A percentile compares a stretch with the other conserved stretches of the same genome.
phyloP scores from a whole-genome alignment of 1,140 invertebrate species.

The Habropoda laboriosa region DNA sequence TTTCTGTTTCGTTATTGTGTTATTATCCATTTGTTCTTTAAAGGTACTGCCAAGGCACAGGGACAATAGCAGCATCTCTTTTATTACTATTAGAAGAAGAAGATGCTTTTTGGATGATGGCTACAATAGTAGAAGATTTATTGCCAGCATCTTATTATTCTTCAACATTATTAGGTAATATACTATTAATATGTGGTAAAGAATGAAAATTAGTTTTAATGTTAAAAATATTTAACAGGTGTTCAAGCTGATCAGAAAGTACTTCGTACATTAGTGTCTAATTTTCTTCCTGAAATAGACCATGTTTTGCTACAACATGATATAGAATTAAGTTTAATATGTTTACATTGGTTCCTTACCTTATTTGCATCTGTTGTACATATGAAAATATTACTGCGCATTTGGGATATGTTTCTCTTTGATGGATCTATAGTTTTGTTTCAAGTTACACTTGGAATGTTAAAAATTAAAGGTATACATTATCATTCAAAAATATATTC shows the following conservation, averaged over 20 bases:
- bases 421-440: slow-evolving; percentile 98
- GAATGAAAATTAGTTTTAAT: slow-evolving; percentile 21
- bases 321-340: slow-evolving; percentile 97
- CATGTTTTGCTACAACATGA: slow-evolving; percentile 95
- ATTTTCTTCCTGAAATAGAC: slow-evolving; percentile 95
- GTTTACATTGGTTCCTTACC: slow-evolving; percentile 98
- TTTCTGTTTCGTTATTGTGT: not conserved
- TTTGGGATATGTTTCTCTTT: slow-evolving; percentile 99
- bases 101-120: slow-evolving; percentile 99
- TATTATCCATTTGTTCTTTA: slow-evolving; percentile 48
- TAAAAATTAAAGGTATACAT: slow-evolving; percentile 91
- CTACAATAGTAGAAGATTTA: slow-evolving; percentile 98
- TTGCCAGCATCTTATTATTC: slow-evolving; percentile 99
- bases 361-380: slow-evolving; percentile 99
- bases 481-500: slow-evolving; percentile 5
- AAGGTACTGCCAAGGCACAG: slow-evolving; percentile 97
- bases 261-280: slow-evolving; percentile 93
- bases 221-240: slow-evolving; percentile 78
- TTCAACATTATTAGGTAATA: slow-evolving; percentile 92
- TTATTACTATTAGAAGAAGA: slow-evolving; percentile 98
- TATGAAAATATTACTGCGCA: slow-evolving; percentile 95
- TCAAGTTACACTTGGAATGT: slow-evolving; percentile 96
- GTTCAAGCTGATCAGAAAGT: slow-evolving; percentile 97
- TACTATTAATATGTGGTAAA: slow-evolving; percentile 6
- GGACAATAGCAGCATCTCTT: slow-evolving; percentile 97